Evolutionary conservation across 2,113 vertebrate genomes (phyloP).

Genomic region (Nesogale talazaci): DNA sequence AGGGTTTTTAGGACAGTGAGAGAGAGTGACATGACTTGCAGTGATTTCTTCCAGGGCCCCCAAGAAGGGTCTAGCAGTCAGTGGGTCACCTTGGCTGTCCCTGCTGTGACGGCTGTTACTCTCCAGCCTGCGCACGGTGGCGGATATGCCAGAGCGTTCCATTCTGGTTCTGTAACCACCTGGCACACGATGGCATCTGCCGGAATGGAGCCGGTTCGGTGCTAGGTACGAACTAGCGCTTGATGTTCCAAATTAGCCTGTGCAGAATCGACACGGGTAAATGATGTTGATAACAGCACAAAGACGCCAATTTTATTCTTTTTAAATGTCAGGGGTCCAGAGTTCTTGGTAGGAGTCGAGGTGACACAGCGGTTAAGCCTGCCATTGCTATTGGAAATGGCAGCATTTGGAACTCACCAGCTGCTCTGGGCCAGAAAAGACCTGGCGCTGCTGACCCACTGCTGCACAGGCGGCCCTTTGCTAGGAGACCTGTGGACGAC

Average conservation of each 20-base stretch:
- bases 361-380: neutral
- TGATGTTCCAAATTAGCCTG: conserved; percentile 18
- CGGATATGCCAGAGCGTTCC: conserved; percentile 4
- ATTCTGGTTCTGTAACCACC: neutral
- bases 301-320: neutral
- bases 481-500: neutral
- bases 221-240: conserved; percentile 30
- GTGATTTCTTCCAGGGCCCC: neutral
- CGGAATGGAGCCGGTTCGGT: conserved; percentile 32
- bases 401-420: neutral
- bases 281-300: neutral
- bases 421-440: neutral
- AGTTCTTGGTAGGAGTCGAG: neutral
- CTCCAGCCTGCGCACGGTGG: neutral
- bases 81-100: neutral
- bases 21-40: neutral
- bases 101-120: neutral
- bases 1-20: neutral
- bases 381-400: too few species aligned
- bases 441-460: neutral
- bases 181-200: conserved; percentile 8
- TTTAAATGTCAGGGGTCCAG: neutral
- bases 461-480: too few species aligned
- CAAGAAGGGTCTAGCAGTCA: neutral
- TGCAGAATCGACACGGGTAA: neutral